Base-by-base conservation (phyloP, 2,888 invertebrate genomes). In the Sarcophaga rosellei region DNA sequence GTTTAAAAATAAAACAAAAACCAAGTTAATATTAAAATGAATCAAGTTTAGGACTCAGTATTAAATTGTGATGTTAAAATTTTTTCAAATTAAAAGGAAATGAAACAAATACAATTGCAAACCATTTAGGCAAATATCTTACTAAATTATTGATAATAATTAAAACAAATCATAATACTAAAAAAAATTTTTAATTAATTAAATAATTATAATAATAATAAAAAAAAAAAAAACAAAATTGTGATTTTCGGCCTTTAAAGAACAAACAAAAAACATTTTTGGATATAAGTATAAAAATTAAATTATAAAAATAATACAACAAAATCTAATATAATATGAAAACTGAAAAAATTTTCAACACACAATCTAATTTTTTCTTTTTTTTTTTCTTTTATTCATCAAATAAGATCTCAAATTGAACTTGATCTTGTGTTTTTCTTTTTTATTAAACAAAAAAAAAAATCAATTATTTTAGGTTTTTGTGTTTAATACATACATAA, bases 11-110 rank as follows among this genome's bases (percentile, higher is more conserved):
- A 62, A 80, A 79, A 69, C 62, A 85, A 78, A 59, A 61, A 61
- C 5, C 61, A 66, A 61, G 17, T 45, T 66, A 59, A 73, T 35
- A 35, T 44, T 17, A 73, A 70, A 68, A 59, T 70, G 10, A 79
- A 74, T 81, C 84, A 83, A 83, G 83, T 83, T 86, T 86, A 86
- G 86, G 86, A 81, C 84, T 86, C 86, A 86, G 86, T 86, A 86
- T 86, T 86, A 90, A 88, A 90, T 90, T 91, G 90, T 92, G 91
- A 91, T 91, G 92, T 90, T 90, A 89, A 89, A 88, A 89, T 88
- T 89, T 88, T 88, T 88, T 88, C 85, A 72, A 84, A 83, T 80
- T 69, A 85, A 86, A 85, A 85, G 47, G 79, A 87, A 75, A 72
- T 86, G 85, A 81, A 35, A 35, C 35, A 35, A 35, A 35, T 2